These are phyloP conservation scores for Rhinopomastus cyanomelas DNA, from an alignment of 2,113 vertebrate species.

Conservation along the genomic window DNA sequence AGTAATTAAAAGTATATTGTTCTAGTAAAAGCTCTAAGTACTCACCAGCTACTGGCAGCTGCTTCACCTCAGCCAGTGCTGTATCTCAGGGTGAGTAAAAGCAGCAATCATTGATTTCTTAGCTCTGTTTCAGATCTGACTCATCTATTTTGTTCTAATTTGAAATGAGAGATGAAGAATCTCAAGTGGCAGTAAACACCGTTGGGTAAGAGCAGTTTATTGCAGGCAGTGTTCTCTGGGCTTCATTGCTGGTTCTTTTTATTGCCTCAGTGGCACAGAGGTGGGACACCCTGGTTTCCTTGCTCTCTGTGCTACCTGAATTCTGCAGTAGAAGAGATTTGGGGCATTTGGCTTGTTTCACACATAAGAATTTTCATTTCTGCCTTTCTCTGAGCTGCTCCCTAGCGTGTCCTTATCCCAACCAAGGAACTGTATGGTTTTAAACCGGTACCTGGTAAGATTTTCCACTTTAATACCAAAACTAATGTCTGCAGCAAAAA, in stretches of 20 bases:
- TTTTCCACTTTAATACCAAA: background rate
- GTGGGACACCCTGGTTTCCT: background rate
- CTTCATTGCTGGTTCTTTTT: background rate
- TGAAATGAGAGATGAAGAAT: background rate
- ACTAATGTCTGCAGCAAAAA: background rate
- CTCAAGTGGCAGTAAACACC: background rate
- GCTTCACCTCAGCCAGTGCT: background rate
- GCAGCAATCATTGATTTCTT: background rate
- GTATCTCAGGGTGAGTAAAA: background rate
- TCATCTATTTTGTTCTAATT: constrained; percentile 19
- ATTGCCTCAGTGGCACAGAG: background rate
- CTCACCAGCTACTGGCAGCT: background rate
- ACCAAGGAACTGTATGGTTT: background rate
- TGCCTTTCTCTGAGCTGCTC: background rate
- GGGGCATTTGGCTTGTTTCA: background rate
- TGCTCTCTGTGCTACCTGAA: background rate
- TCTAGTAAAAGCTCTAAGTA: background rate
- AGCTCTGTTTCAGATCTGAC: background rate
- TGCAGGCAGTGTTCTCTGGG: background rate
- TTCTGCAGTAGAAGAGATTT: background rate
- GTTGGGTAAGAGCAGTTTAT: background rate
- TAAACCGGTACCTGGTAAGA: background rate
- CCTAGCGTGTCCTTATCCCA: background rate
- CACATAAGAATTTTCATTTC: too few relatives aligned
- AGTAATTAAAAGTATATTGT: background rate